Base-by-base conservation (phyloP, 2,113 vertebrate species). In the Sebastes schlegelii region DNA sequence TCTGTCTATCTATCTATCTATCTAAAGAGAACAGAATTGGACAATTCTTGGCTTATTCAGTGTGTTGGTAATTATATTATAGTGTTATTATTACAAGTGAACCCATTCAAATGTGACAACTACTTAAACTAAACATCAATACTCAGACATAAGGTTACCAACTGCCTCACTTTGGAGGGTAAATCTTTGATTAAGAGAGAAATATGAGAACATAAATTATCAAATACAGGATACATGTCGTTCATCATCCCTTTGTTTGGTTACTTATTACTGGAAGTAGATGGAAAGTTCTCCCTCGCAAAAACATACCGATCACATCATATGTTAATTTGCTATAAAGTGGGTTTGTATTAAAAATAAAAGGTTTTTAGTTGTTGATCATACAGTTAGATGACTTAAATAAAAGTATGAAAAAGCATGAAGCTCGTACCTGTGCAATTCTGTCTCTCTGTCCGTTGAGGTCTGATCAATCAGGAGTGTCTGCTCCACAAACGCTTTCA, bases 401-500 rank as follows among this genome's bases (percentile, higher is more conserved):
- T 40, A 11, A 64, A 64, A 19, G 21, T 62, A 34, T n/a, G 8
- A 85, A 60, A 61, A 63, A 66, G 5, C 10, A 51, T 6, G 10
- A 65, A 57, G 14, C 17, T 23, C 81, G 0, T 93, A 94, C 93
- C 92, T 91, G 77, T 61, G 48, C 14, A 68, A 75, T 42, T 65
- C 51, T 49, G 65, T 71, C 46, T 8, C 85, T 40, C 65, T 21
- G 82, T 75, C 68, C 12, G 5, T 62, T 68, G 64, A 83, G 65
- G 73, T 87, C 64, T 26, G 82, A 51, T 86, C 58, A 61, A 10
- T 52, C 67, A 85, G 91, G 84, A 91, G 85, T 92, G 87, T 91
- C 48, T 76, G 77, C 54, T 69, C 26, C 57, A 17, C 5, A 1
- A 77, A 34, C 19, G 26, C 43, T 73, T 72, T 58, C 12, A 43